phyloP scores from a whole-genome alignment of 2,113 vertebrate genomes.

The Polyodon spathula region DNA sequence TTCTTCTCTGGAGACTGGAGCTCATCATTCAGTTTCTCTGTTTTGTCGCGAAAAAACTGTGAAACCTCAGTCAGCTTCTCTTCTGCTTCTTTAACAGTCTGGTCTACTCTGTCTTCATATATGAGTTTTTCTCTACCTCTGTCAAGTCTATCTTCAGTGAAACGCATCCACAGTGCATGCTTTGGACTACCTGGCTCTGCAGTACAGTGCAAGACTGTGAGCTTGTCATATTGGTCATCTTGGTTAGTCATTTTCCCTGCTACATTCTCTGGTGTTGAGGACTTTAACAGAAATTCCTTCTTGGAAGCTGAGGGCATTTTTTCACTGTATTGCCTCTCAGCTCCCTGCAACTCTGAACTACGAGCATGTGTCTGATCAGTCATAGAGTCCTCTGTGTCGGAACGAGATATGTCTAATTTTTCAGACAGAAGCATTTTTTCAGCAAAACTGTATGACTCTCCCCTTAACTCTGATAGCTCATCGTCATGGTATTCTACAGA shows the following conservation, averaged over 20 bases:
- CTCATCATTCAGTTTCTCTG: slow-evolving; percentile 93
- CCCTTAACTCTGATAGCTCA: slow-evolving; percentile 90
- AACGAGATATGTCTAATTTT: slow-evolving; percentile 89
- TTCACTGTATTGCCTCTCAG: slow-evolving; percentile 74
- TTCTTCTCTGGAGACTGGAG: slow-evolving; percentile 95
- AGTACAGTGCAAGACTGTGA: slow-evolving; percentile 86
- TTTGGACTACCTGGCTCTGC: slow-evolving; percentile 89
- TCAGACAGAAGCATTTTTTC: slow-evolving; percentile 98
- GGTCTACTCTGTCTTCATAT: slow-evolving; percentile 96
- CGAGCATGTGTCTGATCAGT: slow-evolving; percentile 77
- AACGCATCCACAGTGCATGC: slow-evolving; percentile 91
- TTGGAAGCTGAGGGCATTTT: slow-evolving; percentile 67
- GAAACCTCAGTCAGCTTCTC: slow-evolving; percentile 95
- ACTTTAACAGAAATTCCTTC: slow-evolving; percentile 86
- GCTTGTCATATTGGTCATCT: slow-evolving; percentile 88
- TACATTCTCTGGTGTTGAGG: slow-evolving; percentile 81
- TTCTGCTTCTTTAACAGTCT: slow-evolving; percentile 96
- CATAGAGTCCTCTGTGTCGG: slow-evolving; percentile 88
- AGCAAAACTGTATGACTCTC: slow-evolving; percentile 95
- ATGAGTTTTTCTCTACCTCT: slow-evolving; percentile 80
- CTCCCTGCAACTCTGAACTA: slow-evolving; percentile 72
- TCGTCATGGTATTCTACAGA: slow-evolving; percentile 95
- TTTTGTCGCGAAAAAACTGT: slow-evolving; percentile 97
- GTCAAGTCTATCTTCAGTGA: slow-evolving; percentile 80
- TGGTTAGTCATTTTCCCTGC: slow-evolving; percentile 73